Conservation (phyloP, 2,113 vertebrate species). For the Saimiri boliviensis region DNA sequence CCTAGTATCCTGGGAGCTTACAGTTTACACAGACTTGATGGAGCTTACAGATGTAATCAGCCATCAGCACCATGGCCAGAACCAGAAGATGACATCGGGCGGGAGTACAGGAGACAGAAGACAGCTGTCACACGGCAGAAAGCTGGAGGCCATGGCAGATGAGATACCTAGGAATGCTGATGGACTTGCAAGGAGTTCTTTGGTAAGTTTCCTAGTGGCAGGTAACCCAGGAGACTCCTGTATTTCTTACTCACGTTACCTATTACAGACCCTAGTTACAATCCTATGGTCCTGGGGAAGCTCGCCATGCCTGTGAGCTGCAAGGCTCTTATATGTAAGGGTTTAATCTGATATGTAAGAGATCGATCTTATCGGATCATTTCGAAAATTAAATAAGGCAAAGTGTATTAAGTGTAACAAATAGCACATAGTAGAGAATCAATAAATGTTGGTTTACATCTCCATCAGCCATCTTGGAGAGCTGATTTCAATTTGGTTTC, state of each 20-base stretch:
- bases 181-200: not conserved
- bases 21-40: not conserved
- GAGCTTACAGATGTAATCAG: not conserved
- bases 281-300: not conserved
- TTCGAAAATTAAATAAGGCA: not conserved
- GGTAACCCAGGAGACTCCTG: not conserved
- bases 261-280: not conserved
- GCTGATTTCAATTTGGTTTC: not conserved
- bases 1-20: not conserved
- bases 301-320: not conserved
- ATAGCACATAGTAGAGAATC: not conserved
- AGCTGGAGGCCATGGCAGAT: not conserved
- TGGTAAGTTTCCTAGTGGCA: too few species aligned
- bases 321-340: not conserved
- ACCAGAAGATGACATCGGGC: accelerated
- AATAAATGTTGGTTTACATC: not conserved
- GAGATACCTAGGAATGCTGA: too few species aligned
- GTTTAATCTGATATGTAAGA: not conserved
- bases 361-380: not conserved
- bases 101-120: not conserved
- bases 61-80: not conserved
- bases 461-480: not conserved
- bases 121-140: not conserved
- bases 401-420: not conserved
- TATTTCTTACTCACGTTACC: not conserved